Evolutionary conservation across 64 coral and sea anemone genomes (phyloP).

Genomic region (Astreopora myriophthalma): DNA sequence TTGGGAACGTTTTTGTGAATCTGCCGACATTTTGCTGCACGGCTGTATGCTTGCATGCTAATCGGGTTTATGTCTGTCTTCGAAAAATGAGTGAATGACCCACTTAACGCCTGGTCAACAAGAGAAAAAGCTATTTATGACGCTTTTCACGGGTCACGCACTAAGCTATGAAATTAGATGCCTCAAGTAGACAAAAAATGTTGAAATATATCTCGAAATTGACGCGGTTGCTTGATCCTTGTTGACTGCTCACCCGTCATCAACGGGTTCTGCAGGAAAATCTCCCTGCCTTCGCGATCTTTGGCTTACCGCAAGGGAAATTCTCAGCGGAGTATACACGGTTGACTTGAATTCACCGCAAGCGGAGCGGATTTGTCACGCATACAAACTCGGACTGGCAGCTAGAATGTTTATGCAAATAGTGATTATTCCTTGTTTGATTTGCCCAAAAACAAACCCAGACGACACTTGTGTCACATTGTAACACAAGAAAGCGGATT

Average conservation of each 20-base stretch:
- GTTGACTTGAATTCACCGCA: not conserved
- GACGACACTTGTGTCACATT: slow-evolving; percentile 6
- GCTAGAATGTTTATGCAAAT: slow-evolving; percentile 46
- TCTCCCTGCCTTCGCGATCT: not conserved
- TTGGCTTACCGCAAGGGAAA: not conserved
- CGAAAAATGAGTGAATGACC: slow-evolving; percentile 11
- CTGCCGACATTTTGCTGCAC: not conserved
- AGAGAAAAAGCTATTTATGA: slow-evolving; percentile 14
- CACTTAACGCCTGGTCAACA: slow-evolving; percentile 35
- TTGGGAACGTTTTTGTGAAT: not conserved
- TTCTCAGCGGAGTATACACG: not conserved
- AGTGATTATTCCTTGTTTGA: slow-evolving; percentile 27
- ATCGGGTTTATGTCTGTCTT: slow-evolving; percentile 12
- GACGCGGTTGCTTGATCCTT: not conserved
- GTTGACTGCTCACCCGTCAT: not conserved
- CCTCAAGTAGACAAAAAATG: not conserved
- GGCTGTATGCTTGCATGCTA: not conserved
- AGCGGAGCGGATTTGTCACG: not conserved
- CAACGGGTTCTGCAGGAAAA: not conserved
- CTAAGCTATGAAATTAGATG: not conserved
- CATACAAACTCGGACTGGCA: not conserved
- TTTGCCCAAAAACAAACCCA: not conserved
- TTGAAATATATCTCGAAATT: not conserved
- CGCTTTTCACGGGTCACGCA: not conserved
- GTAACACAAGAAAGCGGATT: slow-evolving; percentile 38